Percentiles rank a stretch among this genome's conserved stretches.
Conservation (phyloP, 2,888 invertebrate species). For the Spodoptera littoralis region DNA sequence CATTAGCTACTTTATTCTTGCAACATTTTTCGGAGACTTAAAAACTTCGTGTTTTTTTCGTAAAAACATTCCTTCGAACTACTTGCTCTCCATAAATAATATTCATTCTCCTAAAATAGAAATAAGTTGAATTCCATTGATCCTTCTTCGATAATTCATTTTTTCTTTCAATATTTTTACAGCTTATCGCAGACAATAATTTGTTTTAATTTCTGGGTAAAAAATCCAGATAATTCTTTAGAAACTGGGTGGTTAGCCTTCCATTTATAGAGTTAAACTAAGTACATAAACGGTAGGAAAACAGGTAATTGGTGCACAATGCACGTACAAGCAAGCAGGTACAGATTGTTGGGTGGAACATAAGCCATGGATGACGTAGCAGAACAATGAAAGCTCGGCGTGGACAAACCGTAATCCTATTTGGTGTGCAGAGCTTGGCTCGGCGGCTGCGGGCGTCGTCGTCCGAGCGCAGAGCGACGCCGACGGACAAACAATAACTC, state of each 20-base stretch:
- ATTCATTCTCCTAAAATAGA: no score
- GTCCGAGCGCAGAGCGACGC: slow-evolving; percentile 33
- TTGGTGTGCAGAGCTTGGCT: slow-evolving; percentile 60
- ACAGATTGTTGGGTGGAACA: slow-evolving; percentile 62
- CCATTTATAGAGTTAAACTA: no score
- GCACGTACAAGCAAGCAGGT: slow-evolving; percentile 58
- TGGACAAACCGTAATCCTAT: slow-evolving; percentile 74
- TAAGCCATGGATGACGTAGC: slow-evolving; percentile 62
- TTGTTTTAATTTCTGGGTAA: no score
- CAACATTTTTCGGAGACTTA: slow-evolving; percentile 7
- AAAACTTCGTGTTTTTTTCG: slow-evolving; percentile 3
- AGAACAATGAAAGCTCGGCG: slow-evolving; percentile 68
- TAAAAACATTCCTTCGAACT: no score
- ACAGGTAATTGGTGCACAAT: slow-evolving; percentile 61
- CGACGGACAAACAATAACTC: slow-evolving; percentile 70
- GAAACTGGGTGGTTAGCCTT: no score
- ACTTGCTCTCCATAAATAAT: no score
- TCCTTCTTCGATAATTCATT: no score
- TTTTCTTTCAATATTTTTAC: no score
- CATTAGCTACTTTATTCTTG: slow-evolving; percentile 22
- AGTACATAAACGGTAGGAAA: slow-evolving; percentile 31
- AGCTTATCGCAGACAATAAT: no score
- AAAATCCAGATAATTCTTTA: no score
- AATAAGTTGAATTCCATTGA: no score
- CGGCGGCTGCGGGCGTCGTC: slow-evolving; percentile 27